Evolutionary conservation across 2,113 vertebrate genomes (phyloP).

Genomic region (Numenius arquata): DNA sequence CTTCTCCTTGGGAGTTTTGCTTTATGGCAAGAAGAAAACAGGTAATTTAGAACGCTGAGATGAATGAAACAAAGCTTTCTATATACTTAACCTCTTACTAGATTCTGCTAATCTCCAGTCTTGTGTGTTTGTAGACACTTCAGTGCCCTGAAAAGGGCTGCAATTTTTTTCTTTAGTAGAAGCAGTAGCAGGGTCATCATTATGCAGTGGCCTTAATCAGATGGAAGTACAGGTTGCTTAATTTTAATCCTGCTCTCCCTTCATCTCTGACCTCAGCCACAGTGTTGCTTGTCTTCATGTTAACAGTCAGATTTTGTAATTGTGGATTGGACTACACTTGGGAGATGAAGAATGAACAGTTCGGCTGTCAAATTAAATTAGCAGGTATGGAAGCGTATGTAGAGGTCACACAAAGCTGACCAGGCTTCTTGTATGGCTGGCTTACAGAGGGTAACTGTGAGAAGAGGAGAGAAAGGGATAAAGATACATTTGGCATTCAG

Average conservation of each 20-base stretch:
- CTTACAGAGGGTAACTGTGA: neutral
- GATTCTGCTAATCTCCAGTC: neutral
- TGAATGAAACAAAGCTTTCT: neutral
- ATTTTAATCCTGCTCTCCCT: neutral
- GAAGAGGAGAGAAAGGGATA: accelerated
- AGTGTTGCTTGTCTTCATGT: neutral
- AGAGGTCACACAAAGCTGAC: neutral
- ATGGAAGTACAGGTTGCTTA: neutral
- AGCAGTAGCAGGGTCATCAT: neutral
- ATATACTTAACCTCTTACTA: neutral
- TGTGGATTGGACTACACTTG: neutral
- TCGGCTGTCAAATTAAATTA: neutral
- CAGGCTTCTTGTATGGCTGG: neutral
- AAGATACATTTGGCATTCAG: neutral
- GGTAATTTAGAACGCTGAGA: neutral
- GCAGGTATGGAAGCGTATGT: neutral
- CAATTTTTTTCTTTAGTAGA: neutral
- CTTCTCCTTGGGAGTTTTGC: neutral
- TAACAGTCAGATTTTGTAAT: neutral
- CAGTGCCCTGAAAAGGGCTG: neutral
- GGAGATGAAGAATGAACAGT: neutral
- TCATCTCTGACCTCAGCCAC: neutral
- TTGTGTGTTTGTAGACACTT: neutral
- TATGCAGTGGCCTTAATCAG: neutral
- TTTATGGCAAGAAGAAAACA: neutral